Evolutionary conservation across 2,888 invertebrate species (phyloP).

Genomic region (Teleiodes luculella): DNA sequence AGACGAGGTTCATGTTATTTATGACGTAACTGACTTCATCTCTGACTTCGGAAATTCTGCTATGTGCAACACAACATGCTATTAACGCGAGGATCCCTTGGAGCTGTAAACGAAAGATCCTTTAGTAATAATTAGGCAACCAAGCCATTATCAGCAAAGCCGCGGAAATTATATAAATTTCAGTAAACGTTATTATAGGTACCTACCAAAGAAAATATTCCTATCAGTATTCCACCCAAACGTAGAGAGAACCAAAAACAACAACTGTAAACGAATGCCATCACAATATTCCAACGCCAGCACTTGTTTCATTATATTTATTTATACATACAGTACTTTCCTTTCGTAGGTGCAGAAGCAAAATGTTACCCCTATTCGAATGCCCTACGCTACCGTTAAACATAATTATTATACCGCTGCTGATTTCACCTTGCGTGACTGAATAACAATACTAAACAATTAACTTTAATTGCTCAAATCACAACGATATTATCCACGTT

Average conservation of each 20-base stretch:
- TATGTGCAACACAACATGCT: constrained; percentile 40
- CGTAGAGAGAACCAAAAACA: constrained; percentile 73
- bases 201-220: constrained; percentile 56
- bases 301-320: no score
- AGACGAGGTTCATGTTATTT: constrained; percentile 46
- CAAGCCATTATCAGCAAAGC: no score
- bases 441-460: background rate
- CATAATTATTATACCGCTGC: background rate
- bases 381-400: background rate
- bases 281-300: constrained; percentile 25
- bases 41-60: constrained; percentile 36
- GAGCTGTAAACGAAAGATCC: constrained; percentile 37
- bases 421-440: constrained; percentile 3
- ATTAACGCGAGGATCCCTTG: constrained; percentile 46
- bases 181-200: background rate
- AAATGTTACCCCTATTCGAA: background rate
- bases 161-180: background rate
- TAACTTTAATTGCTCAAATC: background rate
- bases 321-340: no score
- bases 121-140: no score
- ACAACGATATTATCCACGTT: background rate
- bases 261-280: constrained; percentile 69
- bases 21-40: constrained; percentile 41
- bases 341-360: background rate
- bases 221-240: constrained; percentile 64